Base-by-base conservation (phyloP, 2,113 vertebrate genomes). In the Neopipo cinnamomea region DNA sequence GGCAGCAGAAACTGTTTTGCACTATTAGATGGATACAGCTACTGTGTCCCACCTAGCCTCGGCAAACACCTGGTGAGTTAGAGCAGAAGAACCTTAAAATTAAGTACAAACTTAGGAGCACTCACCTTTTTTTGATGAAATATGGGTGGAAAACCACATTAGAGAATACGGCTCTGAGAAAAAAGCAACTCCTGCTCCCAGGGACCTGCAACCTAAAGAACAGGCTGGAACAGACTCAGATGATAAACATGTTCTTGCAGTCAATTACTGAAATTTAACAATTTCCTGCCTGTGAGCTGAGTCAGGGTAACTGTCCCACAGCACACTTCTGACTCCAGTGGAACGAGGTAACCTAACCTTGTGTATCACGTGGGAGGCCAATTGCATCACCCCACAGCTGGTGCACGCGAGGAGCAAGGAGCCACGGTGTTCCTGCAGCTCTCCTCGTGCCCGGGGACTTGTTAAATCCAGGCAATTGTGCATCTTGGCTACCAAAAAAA, bases 301-400 rank as follows among this genome's bases (percentile, higher is more conserved):
- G 56, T 78, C 72, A 47, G 1, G 0, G 50, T 71, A 63, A 52
- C 33, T 42, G 33, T 55, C 35, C 71, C 19, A 4, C 2, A 73
- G 68, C 68, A 35, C 22, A 27, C 12, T 58, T 30, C 24, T 67
- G 42, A 44, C 33, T 80, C 33, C 68, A 81, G 63, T 7, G 3
- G 28, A 93, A 71, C 0, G 16, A 84, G 61, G 80, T 70, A 63
- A 91, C 33, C 21, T 42, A 65, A 71, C 46, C 83, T 42, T 3
- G 0, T 22, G 30, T 50, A 46, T 33, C 0, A 3, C 49, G 35
- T 3, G 4, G 17, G 47, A 33, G 44, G 68, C 47, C 2, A 1
- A 44, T 39, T 74, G 72, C 83, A 86, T 59, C 72, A 86, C 83
- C 53, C 20, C 2, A 1, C 55, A 59, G 70, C 53, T 61, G 63